Evolutionary conservation across 2,888 invertebrate species (phyloP), one percentile per base, ranked within the genome.

Genomic region (Dicyrtoma fusca): DNA sequence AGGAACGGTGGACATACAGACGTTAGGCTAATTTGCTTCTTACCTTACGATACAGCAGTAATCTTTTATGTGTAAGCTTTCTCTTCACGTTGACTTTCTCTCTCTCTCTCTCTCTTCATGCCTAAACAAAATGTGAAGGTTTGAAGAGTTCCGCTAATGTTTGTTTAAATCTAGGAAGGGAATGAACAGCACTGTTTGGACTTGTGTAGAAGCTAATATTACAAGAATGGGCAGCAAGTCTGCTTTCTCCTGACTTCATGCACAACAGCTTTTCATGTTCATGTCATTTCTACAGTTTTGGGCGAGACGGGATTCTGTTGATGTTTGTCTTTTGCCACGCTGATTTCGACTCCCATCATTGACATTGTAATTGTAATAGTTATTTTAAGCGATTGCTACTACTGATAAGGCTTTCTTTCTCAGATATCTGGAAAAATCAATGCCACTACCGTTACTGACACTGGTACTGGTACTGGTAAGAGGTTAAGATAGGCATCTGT

Each of bases 21-120:
- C 61, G 34, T 61, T n/a, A n/a, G n/a, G n/a, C n/a, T n/a, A n/a
- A n/a, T n/a, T 61, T 61, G 61, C 42, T 61, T 61, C 44, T 19
- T 26, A 25, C 25, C 10, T 1, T 4, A 17, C 14, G 4, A 49
- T 4, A 49, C 55, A 55, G 55, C 61, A 34, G 23, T 25, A 57
- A 61, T 61, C 61, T 44, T 42, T 61, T 61, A 42, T 61, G 21
- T 44, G 17, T n/a, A 17, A 19, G 44, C 19, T 19, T 59, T n/a
- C 61, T 8, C 17, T 26, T 44, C 17, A 57, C n/a, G 26, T n/a
- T 61, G 26, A 21, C 55, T 10, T 55, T 55, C 23, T 55, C 55
- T 21, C 21, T 55, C 19, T 21, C 4, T 13, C 23, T 55, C n/a
- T 55, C 53, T 53, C 19, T 53, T 53, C 21, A 14, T 49, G 14